phyloP scores from a whole-genome alignment of 2,113 vertebrate species.

The Sphaerodactylus townsendi region DNA sequence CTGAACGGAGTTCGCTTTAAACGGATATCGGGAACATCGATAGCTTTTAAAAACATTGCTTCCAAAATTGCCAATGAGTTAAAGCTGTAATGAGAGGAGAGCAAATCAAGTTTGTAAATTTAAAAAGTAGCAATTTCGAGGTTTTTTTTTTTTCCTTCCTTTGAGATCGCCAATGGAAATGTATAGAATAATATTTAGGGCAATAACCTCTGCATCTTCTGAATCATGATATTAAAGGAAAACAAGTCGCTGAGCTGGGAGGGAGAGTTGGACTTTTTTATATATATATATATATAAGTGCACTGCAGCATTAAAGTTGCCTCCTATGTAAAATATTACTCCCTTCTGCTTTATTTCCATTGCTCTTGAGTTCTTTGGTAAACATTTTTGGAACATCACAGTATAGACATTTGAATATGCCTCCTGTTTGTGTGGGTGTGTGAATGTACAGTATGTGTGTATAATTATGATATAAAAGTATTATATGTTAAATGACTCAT shows the following conservation, averaged over 20 bases:
- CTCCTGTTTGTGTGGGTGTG: slow-evolving; percentile 72
- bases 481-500: slow-evolving; percentile 63
- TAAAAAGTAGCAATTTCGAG: slow-evolving; percentile 85
- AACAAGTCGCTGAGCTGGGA: slow-evolving; percentile 77
- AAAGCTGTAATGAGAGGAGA: slow-evolving; percentile 90
- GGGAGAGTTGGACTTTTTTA: slow-evolving; percentile 77
- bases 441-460: slow-evolving; percentile 74
- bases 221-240: slow-evolving; percentile 84
- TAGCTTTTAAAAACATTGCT: slow-evolving; percentile 99
- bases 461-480: slow-evolving; percentile 68
- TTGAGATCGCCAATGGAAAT: slow-evolving; percentile 84
- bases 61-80: slow-evolving; percentile 99
- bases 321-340: slow-evolving; percentile 79
- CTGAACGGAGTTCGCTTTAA: slow-evolving; percentile 98
- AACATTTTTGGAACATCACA: slow-evolving; percentile 63
- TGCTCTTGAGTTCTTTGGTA: slow-evolving; percentile 67
- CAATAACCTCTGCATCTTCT: slow-evolving; percentile 94
- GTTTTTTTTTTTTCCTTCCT: slow-evolving; percentile 52
- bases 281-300: slow-evolving; percentile 72
- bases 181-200: slow-evolving; percentile 95
- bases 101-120: slow-evolving; percentile 91
- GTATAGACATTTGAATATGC: slow-evolving; percentile 68
- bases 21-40: slow-evolving; percentile 97
- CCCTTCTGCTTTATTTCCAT: slow-evolving; percentile 79
- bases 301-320: slow-evolving; percentile 87